Conservation (phyloP, 2,113 vertebrate species). For the Myanophis thanlyinensis region DNA sequence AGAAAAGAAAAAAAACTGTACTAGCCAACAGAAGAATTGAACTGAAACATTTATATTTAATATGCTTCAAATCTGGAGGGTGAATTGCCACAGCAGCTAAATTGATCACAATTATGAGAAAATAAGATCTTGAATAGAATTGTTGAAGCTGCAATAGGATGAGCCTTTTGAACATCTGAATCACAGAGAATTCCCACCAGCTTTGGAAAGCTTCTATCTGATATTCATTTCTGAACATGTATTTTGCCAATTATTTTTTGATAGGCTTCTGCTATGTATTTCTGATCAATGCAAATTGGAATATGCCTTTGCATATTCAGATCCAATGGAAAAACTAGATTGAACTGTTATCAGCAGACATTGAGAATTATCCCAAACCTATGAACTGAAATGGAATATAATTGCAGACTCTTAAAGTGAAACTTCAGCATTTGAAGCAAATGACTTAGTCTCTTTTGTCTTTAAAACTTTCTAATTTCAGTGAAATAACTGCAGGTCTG, state of each 20-base stretch:
- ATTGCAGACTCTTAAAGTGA: constrained; percentile 52
- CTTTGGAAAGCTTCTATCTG: not conserved
- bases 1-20: not conserved
- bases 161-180: not conserved
- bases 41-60: not conserved
- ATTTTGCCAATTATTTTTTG: not conserved
- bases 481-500: constrained; percentile 59
- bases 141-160: not conserved
- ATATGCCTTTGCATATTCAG: not conserved
- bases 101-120: not conserved
- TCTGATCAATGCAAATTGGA: not conserved
- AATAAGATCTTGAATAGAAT: not conserved
- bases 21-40: not conserved
- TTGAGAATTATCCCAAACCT: constrained; percentile 33
- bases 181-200: not conserved
- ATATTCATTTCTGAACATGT: not conserved
- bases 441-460: constrained; percentile 53
- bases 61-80: not conserved
- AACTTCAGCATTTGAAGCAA: constrained; percentile 59
- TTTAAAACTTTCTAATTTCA: constrained; percentile 65
- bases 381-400: constrained; percentile 43
- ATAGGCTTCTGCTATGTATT: not conserved
- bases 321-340: not conserved
- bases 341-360: constrained; percentile 48
- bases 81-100: not conserved